Base-by-base conservation (phyloP, 2,888 invertebrate species). In the Zhuqinia jingwanae region DNA sequence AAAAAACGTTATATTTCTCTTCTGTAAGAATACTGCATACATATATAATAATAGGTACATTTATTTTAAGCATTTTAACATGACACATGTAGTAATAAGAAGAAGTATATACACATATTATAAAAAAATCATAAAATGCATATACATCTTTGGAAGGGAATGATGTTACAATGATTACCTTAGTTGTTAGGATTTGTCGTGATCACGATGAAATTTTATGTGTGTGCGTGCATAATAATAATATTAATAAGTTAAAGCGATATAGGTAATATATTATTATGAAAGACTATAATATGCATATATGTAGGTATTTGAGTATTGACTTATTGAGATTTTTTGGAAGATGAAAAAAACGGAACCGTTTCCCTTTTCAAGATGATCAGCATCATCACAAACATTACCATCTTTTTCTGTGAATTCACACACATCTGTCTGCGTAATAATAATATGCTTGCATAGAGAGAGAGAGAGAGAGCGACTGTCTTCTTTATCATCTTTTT, bases 271-370 rank as follows among this genome's bases (percentile, higher is more conserved):
- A 50, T 13, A 15, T 13, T 50, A 13, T 8, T 50, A 13, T 2
- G 13, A 50, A 50, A 50, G n/a, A 50, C n/a, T n/a, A n/a, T n/a
- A n/a, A n/a, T n/a, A n/a, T n/a, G n/a, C 50, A 50, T 36, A 36
- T 6, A 36, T 6, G 36, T 36, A 6, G 8, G 8, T 8, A 6
- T 36, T 36, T 36, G 8, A 36, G 36, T 36, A 36, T 36, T 36
- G 36, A 36, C 36, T 36, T 36, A 6, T 36, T 8, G 8, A 36
- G 36, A 36, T 36, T 36, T 36, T 36, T 36, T 36, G 36, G 36
- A 36, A 36, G 36, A 36, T 36, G 36, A 36, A 3, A 8, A 36
- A 36, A 80, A 80, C 80, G 80, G 80, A 80, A 80, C 80, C 80
- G 80, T 56, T 80, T 80, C 65, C 65, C 42, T 65, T 50, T 27